Base-by-base conservation (phyloP, 2,888 invertebrate species). In the Netelia inedita region DNA sequence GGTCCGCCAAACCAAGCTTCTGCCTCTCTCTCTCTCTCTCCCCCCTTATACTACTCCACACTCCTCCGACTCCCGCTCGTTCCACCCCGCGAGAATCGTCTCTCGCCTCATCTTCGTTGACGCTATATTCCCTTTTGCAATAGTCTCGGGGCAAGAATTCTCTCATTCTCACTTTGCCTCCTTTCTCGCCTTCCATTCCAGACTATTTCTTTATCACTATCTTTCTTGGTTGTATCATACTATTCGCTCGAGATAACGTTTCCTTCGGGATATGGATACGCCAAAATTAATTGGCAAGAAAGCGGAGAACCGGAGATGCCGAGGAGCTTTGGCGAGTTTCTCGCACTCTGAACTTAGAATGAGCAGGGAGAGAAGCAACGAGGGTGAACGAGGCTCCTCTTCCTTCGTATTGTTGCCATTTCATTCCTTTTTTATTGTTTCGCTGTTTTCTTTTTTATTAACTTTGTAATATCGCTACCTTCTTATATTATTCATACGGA, bases 281-380 rank as follows among this genome's bases (percentile, higher is more conserved):
- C 75, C 72, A 72, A 87, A 88, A 88, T 89, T 89, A 88, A 89
- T 89, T 88, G 88, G 85, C 87, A 86, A 82, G 86, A 89, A 87
- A 85, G 71, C 81, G 85, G 21, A 57, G 82, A 75, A 74, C 73
- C 79, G 53, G 74, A 19, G 57, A 10, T 57, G 57, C 57, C 74
- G 74, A 55, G 65, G 74, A 63, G 69, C 73, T 72, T 55, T 72
- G 66, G 72, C 79, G 81, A 74, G 63, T 81, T 78, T 78, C 81
- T 80, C 66, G 76, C 68, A 78, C 66, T 61, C 66, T 59, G 41
- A 19, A 8, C 55, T 71, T 23, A 69, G 75, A 76, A 72, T 23
- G 61, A 75, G 75, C 46, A 41, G 43, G 53, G 72, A 50, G 72
- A 79, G 46, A 46, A 78, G 61, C 74, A 71, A 65, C 59, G 65